Evolutionary conservation across 2,113 vertebrate genomes (phyloP), one percentile per base, ranked within the genome.

Genomic region (Tympanuchus pallidicinctus): DNA sequence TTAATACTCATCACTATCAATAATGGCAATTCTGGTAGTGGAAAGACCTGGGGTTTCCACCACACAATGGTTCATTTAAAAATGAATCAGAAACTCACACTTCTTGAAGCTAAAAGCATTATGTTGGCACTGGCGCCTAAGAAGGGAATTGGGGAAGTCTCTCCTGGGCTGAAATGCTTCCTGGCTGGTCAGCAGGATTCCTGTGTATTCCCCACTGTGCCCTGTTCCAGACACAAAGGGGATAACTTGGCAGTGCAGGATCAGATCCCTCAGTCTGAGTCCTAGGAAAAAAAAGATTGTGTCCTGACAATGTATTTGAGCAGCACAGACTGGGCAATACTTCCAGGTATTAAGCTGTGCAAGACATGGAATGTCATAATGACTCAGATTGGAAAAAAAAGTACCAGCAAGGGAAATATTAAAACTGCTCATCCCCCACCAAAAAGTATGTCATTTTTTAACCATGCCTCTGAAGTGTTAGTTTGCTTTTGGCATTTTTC

Each of bases 401-500:
- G 57, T 47, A 60, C 8, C 89, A 64, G 24, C 52, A 63, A 85
- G 80, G 82, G 57, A 88, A 85, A 91, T 84, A 78, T 65, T 40
- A 42, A 32, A 32, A 1, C 15, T 52, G 15, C 20, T 52, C 16
- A 32, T 54, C 25, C 67, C 54, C 48, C 27, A 30, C 15, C 48
- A n/a, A 81, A 80, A 82, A 92, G 4, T 73, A 47, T 93, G 89
- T 89, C 15, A 93, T 70, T 92, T 95, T 94, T 93, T 59, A 93
- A 30, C 94, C 65, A 71, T 84, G 90, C 56, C 75, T 94, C 95
- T 94, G 92, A 95, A 96, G 95, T 93, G 81, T 92, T 94, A 94
- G 74, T 90, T 96, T 91, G 88, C 94, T 97, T 92, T 96, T 96
- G 94, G 96, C 95, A 95, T n/a, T 96, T 93, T 91, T 34, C 64